A percentile compares a stretch with the other conserved stretches of the same genome.
These are phyloP conservation scores for Pemphigus obesinymphae DNA, from an alignment of 1,140 invertebrate species.

Conservation along the genomic window DNA sequence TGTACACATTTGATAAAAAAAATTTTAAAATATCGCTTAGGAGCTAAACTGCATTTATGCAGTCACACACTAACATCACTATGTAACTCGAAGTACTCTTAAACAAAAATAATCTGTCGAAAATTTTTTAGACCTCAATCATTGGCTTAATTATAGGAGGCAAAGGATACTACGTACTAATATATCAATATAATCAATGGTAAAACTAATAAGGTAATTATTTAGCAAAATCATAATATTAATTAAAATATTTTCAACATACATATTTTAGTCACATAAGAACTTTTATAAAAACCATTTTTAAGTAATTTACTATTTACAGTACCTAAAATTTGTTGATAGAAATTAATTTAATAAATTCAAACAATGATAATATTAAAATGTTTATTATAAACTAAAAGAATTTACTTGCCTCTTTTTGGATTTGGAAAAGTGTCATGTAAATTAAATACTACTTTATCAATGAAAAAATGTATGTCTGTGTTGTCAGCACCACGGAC, in stretches of 20 bases:
- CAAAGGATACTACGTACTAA: too few relatives aligned
- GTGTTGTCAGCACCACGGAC: slow-evolving; percentile 78
- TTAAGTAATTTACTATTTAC: too few relatives aligned
- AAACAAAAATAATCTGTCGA: too few relatives aligned
- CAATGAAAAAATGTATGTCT: slow-evolving; percentile 84
- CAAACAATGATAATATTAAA: not conserved
- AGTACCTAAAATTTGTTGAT: not conserved
- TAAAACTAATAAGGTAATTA: not conserved
- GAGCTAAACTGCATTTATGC: too few relatives aligned
- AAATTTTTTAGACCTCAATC: too few relatives aligned
- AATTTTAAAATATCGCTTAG: too few relatives aligned
- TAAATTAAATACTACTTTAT: slow-evolving; percentile 89
- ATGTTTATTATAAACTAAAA: not conserved
- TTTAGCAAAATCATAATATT: not conserved
- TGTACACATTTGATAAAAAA: too few relatives aligned
- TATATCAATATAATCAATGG: too few relatives aligned
- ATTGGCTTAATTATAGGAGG: too few relatives aligned
- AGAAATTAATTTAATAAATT: not conserved
- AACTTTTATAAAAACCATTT: too few relatives aligned
- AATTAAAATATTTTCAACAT: not conserved
- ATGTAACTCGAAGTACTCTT: too few relatives aligned
- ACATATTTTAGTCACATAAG: not conserved
- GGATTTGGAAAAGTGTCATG: slow-evolving; percentile 90
- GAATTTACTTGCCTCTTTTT: slow-evolving; percentile 63
- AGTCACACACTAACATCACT: too few relatives aligned